Evolutionary conservation across 2,113 vertebrate species (phyloP).

Genomic region (Salvelinus namaycush): DNA sequence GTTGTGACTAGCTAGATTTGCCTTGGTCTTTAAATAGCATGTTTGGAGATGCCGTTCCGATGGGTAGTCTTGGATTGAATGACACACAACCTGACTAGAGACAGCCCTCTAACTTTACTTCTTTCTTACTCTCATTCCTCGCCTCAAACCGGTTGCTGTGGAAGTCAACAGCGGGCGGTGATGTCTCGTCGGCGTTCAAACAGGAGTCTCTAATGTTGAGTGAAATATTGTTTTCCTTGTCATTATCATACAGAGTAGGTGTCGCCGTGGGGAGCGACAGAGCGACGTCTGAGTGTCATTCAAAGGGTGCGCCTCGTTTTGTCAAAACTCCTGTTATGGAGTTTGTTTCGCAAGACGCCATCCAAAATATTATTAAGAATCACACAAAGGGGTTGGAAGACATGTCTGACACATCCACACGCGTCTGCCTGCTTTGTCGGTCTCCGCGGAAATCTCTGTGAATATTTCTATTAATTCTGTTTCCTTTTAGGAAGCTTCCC

Average conservation of each 20-base stretch:
- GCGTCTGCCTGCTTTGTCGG: conserved; percentile 16
- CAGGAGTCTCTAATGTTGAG: conserved; percentile 43
- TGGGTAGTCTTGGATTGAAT: conserved; percentile 14
- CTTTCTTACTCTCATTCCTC: conserved; percentile 1
- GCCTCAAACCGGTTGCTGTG: conserved; percentile 18
- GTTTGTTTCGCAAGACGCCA: background rate
- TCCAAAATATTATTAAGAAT: conserved; percentile 19
- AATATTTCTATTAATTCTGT: conserved; percentile 45
- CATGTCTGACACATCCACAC: conserved; percentile 5
- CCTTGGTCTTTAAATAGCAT: background rate
- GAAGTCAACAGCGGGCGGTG: conserved; percentile 20
- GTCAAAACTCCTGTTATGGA: conserved; percentile 15
- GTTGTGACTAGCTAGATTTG: too few relatives aligned
- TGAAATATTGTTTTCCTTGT: conserved; percentile 42
- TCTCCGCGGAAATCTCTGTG: conserved; percentile 25
- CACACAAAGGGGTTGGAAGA: conserved; percentile 7
- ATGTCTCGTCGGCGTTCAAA: conserved; percentile 14
- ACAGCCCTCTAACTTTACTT: background rate
- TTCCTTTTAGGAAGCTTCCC: conserved; percentile 23
- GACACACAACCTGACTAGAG: background rate
- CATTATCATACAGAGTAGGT: conserved; percentile 51
- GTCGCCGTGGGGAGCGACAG: conserved; percentile 29
- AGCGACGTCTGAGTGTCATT: conserved; percentile 12
- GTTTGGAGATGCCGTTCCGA: too few relatives aligned
- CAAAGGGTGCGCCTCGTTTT: conserved; percentile 32